Evolutionary conservation across 2,888 invertebrate species (phyloP).

Genomic region (Thyatira batis): DNA sequence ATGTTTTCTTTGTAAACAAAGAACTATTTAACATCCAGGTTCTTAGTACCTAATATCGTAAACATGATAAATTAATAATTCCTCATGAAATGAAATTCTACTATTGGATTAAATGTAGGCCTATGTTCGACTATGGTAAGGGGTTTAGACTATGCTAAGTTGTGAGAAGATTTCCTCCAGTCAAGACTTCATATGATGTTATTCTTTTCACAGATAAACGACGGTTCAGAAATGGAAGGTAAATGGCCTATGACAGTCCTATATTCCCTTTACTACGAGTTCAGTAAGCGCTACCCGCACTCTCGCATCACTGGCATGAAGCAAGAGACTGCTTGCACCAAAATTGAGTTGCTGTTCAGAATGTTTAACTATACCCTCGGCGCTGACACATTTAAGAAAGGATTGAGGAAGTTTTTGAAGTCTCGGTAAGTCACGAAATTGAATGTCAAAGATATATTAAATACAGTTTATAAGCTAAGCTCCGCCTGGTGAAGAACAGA

Average conservation of each 20-base stretch:
- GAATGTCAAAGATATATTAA: too few relatives aligned
- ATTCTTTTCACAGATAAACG: slow-evolving; percentile 79
- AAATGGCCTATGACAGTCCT: slow-evolving; percentile 91
- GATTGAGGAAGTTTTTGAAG: slow-evolving; percentile 86
- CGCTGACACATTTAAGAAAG: slow-evolving; percentile 87
- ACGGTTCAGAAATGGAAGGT: slow-evolving; percentile 87
- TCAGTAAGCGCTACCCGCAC: slow-evolving; percentile 89
- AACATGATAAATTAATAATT: too few relatives aligned
- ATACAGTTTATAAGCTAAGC: too few relatives aligned
- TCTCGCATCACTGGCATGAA: slow-evolving; percentile 89
- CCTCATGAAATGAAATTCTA: too few relatives aligned
- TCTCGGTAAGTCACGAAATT: slow-evolving; percentile 80
- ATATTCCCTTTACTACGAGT: slow-evolving; percentile 90
- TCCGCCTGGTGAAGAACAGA: too few relatives aligned
- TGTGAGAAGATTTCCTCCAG: too few relatives aligned
- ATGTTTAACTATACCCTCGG: slow-evolving; percentile 95
- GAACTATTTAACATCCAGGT: too few relatives aligned
- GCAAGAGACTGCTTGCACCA: slow-evolving; percentile 87
- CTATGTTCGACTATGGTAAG: too few relatives aligned
- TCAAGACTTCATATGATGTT: too few relatives aligned
- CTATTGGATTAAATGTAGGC: too few relatives aligned
- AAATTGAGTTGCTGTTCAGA: slow-evolving; percentile 90
- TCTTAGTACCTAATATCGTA: too few relatives aligned
- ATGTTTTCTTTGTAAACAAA: neutral
- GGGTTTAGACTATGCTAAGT: too few relatives aligned